Evolutionary conservation across 2,113 vertebrate species (phyloP).

Genomic region (Bufo bufo): DNA sequence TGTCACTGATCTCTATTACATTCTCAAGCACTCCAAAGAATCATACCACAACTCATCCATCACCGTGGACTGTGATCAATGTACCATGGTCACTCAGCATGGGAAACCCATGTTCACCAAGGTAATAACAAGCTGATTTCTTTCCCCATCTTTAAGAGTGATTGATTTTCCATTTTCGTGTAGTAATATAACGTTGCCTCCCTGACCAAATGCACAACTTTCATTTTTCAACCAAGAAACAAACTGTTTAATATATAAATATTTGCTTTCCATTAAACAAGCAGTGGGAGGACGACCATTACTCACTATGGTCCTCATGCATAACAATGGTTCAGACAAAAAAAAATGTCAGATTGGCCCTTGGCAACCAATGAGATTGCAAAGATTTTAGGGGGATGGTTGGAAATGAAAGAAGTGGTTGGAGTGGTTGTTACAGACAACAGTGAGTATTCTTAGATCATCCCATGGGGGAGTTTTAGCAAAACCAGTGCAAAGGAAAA

Average conservation of each 20-base stretch:
- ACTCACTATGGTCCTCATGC: not conserved
- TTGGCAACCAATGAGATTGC: not conserved
- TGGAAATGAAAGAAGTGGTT: not conserved
- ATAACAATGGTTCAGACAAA: not conserved
- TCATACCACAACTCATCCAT: slow-evolving; percentile 99
- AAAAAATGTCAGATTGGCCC: not conserved
- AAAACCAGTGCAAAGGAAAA: too few relatives aligned
- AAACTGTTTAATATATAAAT: slow-evolving; percentile 48
- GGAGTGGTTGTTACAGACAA: not conserved
- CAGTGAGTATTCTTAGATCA: not conserved
- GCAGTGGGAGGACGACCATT: not conserved
- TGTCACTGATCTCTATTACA: slow-evolving; percentile 96
- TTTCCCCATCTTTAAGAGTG: slow-evolving; percentile 42
- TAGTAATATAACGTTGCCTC: slow-evolving; percentile 52
- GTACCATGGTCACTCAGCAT: slow-evolving; percentile 98
- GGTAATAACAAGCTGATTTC: slow-evolving; percentile 74
- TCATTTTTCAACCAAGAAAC: slow-evolving; percentile 25
- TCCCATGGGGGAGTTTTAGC: too few relatives aligned
- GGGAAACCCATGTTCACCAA: slow-evolving; percentile 99
- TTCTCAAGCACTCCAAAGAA: slow-evolving; percentile 98
- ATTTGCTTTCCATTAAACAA: slow-evolving; percentile 54
- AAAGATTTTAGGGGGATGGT: not conserved
- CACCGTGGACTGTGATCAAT: slow-evolving; percentile 98
- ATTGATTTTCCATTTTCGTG: slow-evolving; percentile 55
- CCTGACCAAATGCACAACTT: slow-evolving; percentile 31